A percentile compares a stretch with the other conserved stretches of the same genome.
Evolutionary conservation across 1,140 invertebrate genomes (phyloP).

Genomic region (Leptonema lineaticorne): DNA sequence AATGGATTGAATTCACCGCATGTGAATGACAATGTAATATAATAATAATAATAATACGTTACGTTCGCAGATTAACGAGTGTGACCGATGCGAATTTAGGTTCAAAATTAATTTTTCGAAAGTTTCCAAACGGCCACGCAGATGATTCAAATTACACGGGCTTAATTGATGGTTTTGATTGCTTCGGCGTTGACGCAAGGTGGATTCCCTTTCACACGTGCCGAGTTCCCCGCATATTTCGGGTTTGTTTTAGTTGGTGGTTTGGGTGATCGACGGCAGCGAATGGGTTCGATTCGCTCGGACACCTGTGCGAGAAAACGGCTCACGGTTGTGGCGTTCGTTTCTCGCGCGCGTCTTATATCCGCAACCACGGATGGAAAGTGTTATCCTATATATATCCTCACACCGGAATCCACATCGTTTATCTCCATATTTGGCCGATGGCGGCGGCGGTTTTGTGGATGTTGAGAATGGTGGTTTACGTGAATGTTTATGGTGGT

Average conservation of each 20-base stretch:
- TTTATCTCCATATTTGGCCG: conserved; percentile 20
- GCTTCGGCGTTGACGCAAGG: conserved; percentile 24
- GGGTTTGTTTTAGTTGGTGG: too few species aligned
- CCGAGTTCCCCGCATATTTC: not conserved
- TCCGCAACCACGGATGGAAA: conserved; percentile 15
- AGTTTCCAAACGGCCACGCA: not conserved
- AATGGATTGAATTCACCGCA: too few species aligned
- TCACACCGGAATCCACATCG: conserved; percentile 19
- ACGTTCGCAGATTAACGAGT: too few species aligned
- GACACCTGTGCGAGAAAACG: too few species aligned
- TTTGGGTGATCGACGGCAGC: too few species aligned
- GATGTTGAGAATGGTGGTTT: not conserved
- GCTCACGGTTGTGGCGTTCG: conserved; percentile 5
- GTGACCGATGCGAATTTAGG: not conserved
- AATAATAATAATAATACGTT: too few species aligned
- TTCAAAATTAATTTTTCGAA: not conserved
- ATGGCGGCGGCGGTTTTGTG: not conserved
- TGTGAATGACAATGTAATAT: too few species aligned
- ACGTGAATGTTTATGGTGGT: too few species aligned
- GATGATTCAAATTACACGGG: conserved; percentile 17
- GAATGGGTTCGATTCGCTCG: too few species aligned
- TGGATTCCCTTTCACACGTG: not conserved
- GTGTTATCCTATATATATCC: conserved; percentile 28
- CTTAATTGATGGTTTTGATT: conserved; percentile 27
- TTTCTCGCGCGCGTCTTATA: conserved; percentile 17